Conservation (phyloP, 2,888 invertebrate species). For the Drosophila melanosoma region DNA sequence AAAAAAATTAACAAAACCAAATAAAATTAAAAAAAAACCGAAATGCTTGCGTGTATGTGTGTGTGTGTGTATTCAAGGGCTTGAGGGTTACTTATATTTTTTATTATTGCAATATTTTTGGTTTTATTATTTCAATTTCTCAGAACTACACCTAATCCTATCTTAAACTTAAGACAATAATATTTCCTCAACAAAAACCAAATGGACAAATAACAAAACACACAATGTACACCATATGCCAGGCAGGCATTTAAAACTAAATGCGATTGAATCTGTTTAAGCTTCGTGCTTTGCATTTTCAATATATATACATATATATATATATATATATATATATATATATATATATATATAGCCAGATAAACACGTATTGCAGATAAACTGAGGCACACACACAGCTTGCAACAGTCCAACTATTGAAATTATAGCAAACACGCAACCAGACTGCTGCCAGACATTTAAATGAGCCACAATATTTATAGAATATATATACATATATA, state of each 20-base stretch:
- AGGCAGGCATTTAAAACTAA: slow-evolving; percentile 2
- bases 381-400: neutral
- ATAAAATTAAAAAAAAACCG: slow-evolving; percentile 14
- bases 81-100: slow-evolving; percentile 21
- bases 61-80: slow-evolving; percentile 32
- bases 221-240: slow-evolving; percentile 2
- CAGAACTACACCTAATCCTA: neutral
- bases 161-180: neutral
- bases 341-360: slow-evolving; percentile 19
- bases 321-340: slow-evolving; percentile 33
- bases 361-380: slow-evolving; percentile 12
- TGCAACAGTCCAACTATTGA: slow-evolving; percentile 11
- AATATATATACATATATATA: slow-evolving; percentile 27
- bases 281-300: slow-evolving; percentile 37
- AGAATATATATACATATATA: slow-evolving; percentile 54
- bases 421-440: slow-evolving; percentile 35
- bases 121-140: neutral
- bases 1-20: slow-evolving; percentile 51
- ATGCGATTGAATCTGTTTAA: slow-evolving; percentile 18
- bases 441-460: slow-evolving; percentile 69
- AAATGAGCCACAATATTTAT: slow-evolving; percentile 71
- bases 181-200: slow-evolving; percentile 5
- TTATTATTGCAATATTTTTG: slow-evolving; percentile 1
- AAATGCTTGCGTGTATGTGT: slow-evolving; percentile 36
- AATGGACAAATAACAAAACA: slow-evolving; percentile 3